A percentile compares a stretch with the other conserved stretches of the same genome.
These are phyloP conservation scores for Zaprionus camerounensis DNA, from an alignment of 1,140 invertebrate species.

Conservation along the genomic window DNA sequence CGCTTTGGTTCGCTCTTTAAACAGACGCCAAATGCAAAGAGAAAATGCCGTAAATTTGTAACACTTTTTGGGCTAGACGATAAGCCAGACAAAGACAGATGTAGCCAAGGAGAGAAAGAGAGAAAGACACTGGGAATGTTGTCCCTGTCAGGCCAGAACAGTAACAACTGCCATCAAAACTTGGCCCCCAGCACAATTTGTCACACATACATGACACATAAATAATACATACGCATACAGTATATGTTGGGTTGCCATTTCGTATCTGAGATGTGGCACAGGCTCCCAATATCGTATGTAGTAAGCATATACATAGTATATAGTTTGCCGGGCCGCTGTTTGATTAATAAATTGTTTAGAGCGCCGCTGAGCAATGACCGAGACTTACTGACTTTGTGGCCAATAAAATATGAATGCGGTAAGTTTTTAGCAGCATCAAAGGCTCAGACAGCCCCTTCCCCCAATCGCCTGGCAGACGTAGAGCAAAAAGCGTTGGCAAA, in stretches of 20 bases:
- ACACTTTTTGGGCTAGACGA: slow-evolving; percentile 67
- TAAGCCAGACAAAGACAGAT: slow-evolving; percentile 21
- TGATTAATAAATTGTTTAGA: slow-evolving; percentile 82
- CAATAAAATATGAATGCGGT: slow-evolving; percentile 79
- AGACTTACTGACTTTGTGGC: slow-evolving; percentile 76
- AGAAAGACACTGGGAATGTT: slow-evolving; percentile 23
- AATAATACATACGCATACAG: slow-evolving; percentile 60
- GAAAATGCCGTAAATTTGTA: slow-evolving; percentile 80
- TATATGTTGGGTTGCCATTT: slow-evolving; percentile 38
- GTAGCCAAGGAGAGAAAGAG: slow-evolving; percentile 10
- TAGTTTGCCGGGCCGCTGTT: slow-evolving; percentile 46
- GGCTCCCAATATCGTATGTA: background rate
- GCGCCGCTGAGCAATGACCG: slow-evolving; percentile 50
- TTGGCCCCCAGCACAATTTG: slow-evolving; percentile 77
- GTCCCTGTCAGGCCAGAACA: slow-evolving; percentile 9
- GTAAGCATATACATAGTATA: background rate
- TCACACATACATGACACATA: slow-evolving; percentile 76
- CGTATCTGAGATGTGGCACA: slow-evolving; percentile 26
- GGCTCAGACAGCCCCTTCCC: slow-evolving; percentile 10
- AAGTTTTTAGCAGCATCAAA: slow-evolving; percentile 73
- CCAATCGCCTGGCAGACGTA: background rate
- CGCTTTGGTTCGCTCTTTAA: slow-evolving; percentile 55
- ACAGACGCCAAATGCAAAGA: slow-evolving; percentile 64
- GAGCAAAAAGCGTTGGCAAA: slow-evolving; percentile 58
- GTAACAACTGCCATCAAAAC: slow-evolving; percentile 48